phyloP scores from a whole-genome alignment of 2,888 invertebrate species.

The Baronia brevicornis region DNA sequence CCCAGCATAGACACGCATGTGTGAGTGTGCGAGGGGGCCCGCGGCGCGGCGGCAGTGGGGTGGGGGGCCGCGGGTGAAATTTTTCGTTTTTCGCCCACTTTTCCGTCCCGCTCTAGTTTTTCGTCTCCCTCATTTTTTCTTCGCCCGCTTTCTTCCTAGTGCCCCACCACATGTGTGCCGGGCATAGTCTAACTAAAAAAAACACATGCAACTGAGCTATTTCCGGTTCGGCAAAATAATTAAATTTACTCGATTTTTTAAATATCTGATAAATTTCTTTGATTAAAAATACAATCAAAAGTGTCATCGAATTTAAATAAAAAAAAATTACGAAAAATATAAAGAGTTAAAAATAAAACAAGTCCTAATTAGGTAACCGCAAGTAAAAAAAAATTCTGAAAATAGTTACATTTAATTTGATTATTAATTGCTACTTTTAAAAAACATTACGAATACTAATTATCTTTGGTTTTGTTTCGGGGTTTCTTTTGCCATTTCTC shows the following conservation, averaged over 20 bases:
- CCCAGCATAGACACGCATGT: conserved; percentile 42
- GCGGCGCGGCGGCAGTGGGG: conserved; percentile 27
- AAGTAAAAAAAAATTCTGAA: too few species aligned
- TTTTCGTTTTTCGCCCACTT: conserved; percentile 76
- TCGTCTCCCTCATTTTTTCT: conserved; percentile 75
- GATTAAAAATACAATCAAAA: conserved; percentile 15
- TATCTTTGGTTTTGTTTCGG: too few species aligned
- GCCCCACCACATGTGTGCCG: conserved; percentile 75
- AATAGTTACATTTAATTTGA: too few species aligned
- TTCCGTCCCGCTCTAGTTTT: conserved; percentile 76
- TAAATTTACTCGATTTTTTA: conserved; percentile 14
- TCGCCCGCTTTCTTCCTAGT: conserved; percentile 74
- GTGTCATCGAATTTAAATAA: too few species aligned
- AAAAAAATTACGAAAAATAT: too few species aligned
- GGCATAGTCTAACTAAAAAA: conserved; percentile 33
- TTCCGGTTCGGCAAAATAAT: conserved; percentile 44
- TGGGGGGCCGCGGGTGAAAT: conserved; percentile 57
- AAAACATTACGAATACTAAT: too few species aligned
- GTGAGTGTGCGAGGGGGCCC: conserved; percentile 56
- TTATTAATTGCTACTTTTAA: too few species aligned
- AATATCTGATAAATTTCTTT: conserved; percentile 7
- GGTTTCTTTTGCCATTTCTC: too few species aligned
- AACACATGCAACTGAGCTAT: conserved; percentile 32
- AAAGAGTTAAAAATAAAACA: too few species aligned
- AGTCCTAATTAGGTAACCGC: too few species aligned